Evolutionary conservation across 2,797 vertebrate species (phyloP).

Genomic region (Oreortyx pictus): DNA sequence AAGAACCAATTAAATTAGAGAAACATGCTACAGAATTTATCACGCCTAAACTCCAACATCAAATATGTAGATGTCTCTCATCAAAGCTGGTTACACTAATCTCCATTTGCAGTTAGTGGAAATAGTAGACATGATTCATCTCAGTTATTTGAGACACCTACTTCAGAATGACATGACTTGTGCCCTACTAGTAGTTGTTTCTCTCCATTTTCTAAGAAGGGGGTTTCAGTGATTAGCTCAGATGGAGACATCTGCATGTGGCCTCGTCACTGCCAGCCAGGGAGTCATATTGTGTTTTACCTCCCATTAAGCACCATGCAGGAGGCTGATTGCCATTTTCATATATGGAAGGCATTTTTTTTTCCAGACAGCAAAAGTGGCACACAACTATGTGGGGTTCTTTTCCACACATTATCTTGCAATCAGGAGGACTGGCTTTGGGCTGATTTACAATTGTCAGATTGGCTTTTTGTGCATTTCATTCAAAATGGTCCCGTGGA

Average conservation of each 20-base stretch:
- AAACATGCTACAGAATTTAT: not conserved
- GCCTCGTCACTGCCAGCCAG: constrained; percentile 59
- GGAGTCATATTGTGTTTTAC: constrained; percentile 64
- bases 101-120: not conserved
- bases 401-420: constrained; percentile 36
- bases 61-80: not conserved
- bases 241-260: constrained; percentile 66
- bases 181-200: constrained; percentile 27
- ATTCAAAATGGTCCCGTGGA: constrained; percentile 30
- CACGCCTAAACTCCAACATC: not conserved
- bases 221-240: constrained; percentile 71
- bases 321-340: constrained; percentile 70
- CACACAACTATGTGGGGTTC: constrained; percentile 7
- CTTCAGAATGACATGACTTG: constrained; percentile 27
- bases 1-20: not conserved
- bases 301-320: constrained; percentile 70
- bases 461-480: constrained; percentile 40
- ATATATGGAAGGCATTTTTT: constrained; percentile 44
- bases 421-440: constrained; percentile 52
- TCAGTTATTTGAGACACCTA: constrained; percentile 21
- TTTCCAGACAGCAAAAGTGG: constrained; percentile 27
- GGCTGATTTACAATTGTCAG: constrained; percentile 51
- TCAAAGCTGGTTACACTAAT: not conserved
- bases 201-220: constrained; percentile 46
- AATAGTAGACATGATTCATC: constrained; percentile 3